Base-by-base conservation (phyloP, 30 jellyfish, hydroid and myxozoan species). In the Pseudorhiza aurosa region DNA sequence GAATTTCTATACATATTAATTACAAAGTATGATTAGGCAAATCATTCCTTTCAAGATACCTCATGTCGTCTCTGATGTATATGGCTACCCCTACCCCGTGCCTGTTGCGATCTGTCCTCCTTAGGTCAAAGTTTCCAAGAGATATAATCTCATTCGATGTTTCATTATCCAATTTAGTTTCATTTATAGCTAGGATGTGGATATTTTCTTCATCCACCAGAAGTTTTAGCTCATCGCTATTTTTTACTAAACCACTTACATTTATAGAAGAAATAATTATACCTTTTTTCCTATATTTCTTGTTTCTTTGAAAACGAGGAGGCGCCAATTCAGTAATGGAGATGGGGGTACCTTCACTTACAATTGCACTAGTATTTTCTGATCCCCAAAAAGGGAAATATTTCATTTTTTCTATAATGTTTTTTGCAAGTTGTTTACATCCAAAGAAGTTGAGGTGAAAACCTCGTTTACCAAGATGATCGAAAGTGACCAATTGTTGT, bases 131-230 rank as follows among this genome's bases (percentile, higher is more conserved):
- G 2, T 5, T 14, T 11, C 19, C 60, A 3, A 46, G 60, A 46
- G 60, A 46, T 46, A 46, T 46, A 46, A 46, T 46, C 60, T 46
- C 7, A 46, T 46, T 46, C 60, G 60, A 12, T 46, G 60, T 46
- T 46, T 46, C 60, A 46, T 46, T 46, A 46, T 46, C 60, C 19
- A 46, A 46, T 46, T 3, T 46, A 46, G 67, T 19, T 53, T 53
- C 36, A 53, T 53, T 53, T 15, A 53, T n/a, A 1, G 67, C 67
- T 17, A 46, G 60, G 18, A 46, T 46, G 19, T 6, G 6, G 19
- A 46, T 5, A 6, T 46, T 27, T 46, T 46, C 60, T 46, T 46
- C 60, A 46, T 46, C 60, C 60, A 46, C 60, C 14, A 46, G 60
- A 46, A 46, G 60, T 14, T 46, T 14, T 11, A 46, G 60, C 6